Percentiles rank a stretch among this genome's conserved stretches.
Conservation (phyloP, 1,140 invertebrate species). For the Liolophura sinensis region DNA sequence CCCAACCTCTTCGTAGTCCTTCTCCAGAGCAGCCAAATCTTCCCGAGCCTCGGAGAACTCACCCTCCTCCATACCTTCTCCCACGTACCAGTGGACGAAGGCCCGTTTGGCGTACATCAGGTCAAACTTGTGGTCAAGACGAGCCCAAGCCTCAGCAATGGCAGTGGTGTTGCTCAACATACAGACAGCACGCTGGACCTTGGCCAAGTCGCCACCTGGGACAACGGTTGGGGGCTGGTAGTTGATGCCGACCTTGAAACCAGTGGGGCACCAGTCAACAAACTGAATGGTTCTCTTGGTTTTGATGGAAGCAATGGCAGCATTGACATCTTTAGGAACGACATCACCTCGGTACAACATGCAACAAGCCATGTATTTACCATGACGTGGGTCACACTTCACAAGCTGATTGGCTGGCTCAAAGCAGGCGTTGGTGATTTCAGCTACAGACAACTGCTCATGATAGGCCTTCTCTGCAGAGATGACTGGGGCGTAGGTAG, state of each 20-base stretch:
- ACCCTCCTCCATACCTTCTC: slow-evolving; percentile 73
- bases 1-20: slow-evolving; percentile 69
- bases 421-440: slow-evolving; percentile 67
- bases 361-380: slow-evolving; percentile 34
- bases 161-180: slow-evolving; percentile 83
- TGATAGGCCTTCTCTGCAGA: slow-evolving; percentile 76
- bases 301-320: slow-evolving; percentile 57
- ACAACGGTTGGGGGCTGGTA: slow-evolving; percentile 61
- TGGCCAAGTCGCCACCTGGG: slow-evolving; percentile 71
- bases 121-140: slow-evolving; percentile 75
- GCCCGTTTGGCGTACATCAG: slow-evolving; percentile 75
- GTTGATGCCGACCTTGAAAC: slow-evolving; percentile 58
- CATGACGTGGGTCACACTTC: slow-evolving; percentile 40
- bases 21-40: slow-evolving; percentile 69
- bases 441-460: slow-evolving; percentile 64
- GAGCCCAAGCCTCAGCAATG: slow-evolving; percentile 65
- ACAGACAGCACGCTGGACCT: slow-evolving; percentile 67
- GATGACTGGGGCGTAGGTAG: slow-evolving; percentile 83
- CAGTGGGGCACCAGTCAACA: slow-evolving; percentile 66
- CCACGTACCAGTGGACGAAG: slow-evolving; percentile 54
- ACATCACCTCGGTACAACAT: slow-evolving; percentile 46
- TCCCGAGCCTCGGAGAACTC: slow-evolving; percentile 75
- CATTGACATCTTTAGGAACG: slow-evolving; percentile 62
- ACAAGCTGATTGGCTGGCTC: slow-evolving; percentile 69
- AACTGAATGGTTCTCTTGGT: slow-evolving; percentile 12